Evolutionary conservation across 1,140 invertebrate genomes (phyloP).

Genomic region (Leguminivora glycinivorella): DNA sequence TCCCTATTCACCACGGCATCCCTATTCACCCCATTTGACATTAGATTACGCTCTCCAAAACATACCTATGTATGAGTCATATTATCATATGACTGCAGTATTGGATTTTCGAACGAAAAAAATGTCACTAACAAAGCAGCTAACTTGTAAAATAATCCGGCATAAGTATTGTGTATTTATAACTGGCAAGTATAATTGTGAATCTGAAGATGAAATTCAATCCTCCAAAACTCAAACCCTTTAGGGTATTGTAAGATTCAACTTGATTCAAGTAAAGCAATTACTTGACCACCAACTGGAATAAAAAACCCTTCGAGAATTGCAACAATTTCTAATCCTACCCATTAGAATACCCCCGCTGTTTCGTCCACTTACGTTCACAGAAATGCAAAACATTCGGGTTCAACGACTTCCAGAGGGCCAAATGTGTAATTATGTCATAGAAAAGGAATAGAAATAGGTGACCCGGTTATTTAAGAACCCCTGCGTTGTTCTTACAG

Average conservation of each 20-base stretch:
- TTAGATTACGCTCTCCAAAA: too few relatives aligned
- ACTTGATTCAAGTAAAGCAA: constrained; percentile 19
- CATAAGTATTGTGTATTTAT: not conserved
- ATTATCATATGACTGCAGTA: too few relatives aligned
- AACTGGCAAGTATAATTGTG: not conserved
- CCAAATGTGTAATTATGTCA: constrained; percentile 68
- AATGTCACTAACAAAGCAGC: too few relatives aligned
- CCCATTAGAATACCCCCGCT: constrained; percentile 53
- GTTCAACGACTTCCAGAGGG: constrained; percentile 65
- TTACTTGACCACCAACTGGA: constrained; percentile 38
- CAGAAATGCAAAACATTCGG: constrained; percentile 55
- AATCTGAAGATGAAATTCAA: constrained; percentile 1
- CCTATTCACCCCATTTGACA: too few relatives aligned
- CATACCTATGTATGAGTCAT: too few relatives aligned
- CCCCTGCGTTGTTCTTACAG: constrained; percentile 56
- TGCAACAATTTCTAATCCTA: constrained; percentile 52
- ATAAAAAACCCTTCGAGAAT: constrained; percentile 41
- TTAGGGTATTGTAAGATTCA: not conserved
- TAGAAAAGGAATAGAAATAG: constrained; percentile 63
- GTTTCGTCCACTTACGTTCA: constrained; percentile 64
- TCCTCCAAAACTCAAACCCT: not conserved
- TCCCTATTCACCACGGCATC: too few relatives aligned
- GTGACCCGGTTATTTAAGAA: constrained; percentile 65
- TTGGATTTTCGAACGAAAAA: too few relatives aligned
- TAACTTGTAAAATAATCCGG: not conserved